Base-by-base conservation (phyloP, 2,888 invertebrate species). In the Drosophila subsilvestris region DNA sequence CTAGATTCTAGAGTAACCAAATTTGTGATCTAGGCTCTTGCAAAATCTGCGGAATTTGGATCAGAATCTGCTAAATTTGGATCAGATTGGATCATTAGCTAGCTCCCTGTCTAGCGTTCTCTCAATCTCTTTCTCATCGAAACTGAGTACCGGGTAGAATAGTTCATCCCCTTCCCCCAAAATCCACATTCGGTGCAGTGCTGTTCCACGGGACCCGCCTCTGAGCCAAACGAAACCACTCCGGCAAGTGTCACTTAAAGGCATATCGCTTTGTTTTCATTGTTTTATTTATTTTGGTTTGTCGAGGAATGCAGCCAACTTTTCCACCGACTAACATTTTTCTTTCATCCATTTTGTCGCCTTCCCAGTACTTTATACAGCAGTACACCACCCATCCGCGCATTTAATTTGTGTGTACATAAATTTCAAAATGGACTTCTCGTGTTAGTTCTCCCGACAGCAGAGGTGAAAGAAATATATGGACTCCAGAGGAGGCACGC, bases 371-470 rank as follows among this genome's bases (percentile, higher is more conserved):
- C 17, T 20, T 22, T 22, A 4, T 22, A 22, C n/a, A n/a, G n/a
- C n/a, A n/a, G 14, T 8, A 37, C 37, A 37, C 37, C 37, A n/a
- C 2, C 37, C 37, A 6, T 44, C 61, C 45, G 72, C 76, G 76
- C 75, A 86, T 83, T 81, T 87, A 83, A 79, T 81, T 88, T 81
- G 87, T 86, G 82, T 81, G 82, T 78, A 86, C 82, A 86, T 86
- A 88, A 88, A 86, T 86, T 87, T 77, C 82, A 75, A 80, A 86
- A 88, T 86, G 87, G 86, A 86, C 85, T 86, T 88, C 74, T 87
- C 78, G 75, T 86, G 86, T 86, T 82, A 68, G 83, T 60, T 72
- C 62, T 63, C 73, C 48, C 29, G 72, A 76, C 75, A 77, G 71
- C 57, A 69, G 50, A 61, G 69, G 25, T 43, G 12, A 63, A 42